Percentiles rank a stretch among this genome's conserved stretches.
Evolutionary conservation across 1,140 invertebrate genomes (phyloP).

Genomic region (Psix sp.): DNA sequence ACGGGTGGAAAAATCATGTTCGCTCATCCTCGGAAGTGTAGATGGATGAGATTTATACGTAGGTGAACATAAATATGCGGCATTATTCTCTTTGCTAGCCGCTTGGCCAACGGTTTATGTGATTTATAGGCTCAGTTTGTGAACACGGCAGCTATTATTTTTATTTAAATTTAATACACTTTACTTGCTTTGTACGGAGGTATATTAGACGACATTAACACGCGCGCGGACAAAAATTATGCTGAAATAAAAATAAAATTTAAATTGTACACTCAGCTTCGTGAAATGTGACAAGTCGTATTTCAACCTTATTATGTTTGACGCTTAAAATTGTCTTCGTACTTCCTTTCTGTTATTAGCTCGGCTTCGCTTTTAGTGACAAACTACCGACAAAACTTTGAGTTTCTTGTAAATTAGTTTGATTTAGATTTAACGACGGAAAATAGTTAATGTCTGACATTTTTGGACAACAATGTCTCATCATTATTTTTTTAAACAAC

Average conservation of each 20-base stretch:
- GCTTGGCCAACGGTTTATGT: constrained; percentile 69
- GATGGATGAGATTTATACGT: constrained; percentile 66
- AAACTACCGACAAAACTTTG: too few relatives aligned
- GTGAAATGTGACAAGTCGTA: constrained; percentile 24
- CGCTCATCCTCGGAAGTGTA: constrained; percentile 45
- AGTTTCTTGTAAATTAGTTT: too few relatives aligned
- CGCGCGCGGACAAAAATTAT: constrained; percentile 39
- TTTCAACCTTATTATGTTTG: constrained; percentile 38
- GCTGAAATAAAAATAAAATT: constrained; percentile 27
- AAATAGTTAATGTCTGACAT: too few relatives aligned
- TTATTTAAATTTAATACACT: constrained; percentile 78
- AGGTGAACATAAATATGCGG: constrained; percentile 75
- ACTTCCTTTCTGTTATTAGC: constrained; percentile 14
- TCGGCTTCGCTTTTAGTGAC: too few relatives aligned
- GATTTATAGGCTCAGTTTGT: constrained; percentile 75
- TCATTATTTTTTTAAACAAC: too few relatives aligned
- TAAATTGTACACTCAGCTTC: constrained; percentile 32
- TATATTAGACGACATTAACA: constrained; percentile 71
- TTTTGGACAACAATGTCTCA: too few relatives aligned
- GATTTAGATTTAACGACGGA: not conserved
- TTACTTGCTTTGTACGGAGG: constrained; percentile 68
- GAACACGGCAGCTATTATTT: constrained; percentile 76
- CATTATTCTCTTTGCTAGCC: constrained; percentile 73
- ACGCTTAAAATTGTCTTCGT: constrained; percentile 39
- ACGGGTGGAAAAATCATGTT: too few relatives aligned